phyloP scores from a whole-genome alignment of 1,140 invertebrate genomes.

The Varroa destructor region DNA sequence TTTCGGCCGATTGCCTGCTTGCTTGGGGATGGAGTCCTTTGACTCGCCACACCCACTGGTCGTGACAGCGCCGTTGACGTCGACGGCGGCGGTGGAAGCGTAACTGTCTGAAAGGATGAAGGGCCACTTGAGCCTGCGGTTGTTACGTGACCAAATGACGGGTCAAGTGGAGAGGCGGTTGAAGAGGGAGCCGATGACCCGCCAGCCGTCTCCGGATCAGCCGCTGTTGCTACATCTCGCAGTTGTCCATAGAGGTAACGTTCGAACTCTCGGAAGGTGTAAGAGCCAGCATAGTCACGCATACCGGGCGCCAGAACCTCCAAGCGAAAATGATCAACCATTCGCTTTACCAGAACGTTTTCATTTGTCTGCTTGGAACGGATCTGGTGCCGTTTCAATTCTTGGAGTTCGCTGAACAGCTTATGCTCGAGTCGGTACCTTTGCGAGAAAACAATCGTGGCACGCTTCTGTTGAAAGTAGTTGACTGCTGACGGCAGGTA shows the following conservation, averaged over 20 bases:
- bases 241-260: conserved; percentile 66
- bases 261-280: conserved; percentile 72
- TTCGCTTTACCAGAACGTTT: conserved; percentile 68
- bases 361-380: conserved; percentile 74
- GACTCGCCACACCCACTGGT: background rate
- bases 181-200: conserved; percentile 5
- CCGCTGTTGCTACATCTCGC: conserved; percentile 27
- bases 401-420: conserved; percentile 83
- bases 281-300: conserved; percentile 55
- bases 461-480: too few relatives aligned
- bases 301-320: conserved; percentile 57
- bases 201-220: background rate
- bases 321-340: conserved; percentile 62
- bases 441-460: too few relatives aligned
- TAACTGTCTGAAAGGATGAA: conserved; percentile 15
- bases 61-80: background rate
- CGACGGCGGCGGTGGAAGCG: background rate
- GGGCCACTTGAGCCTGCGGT: conserved; percentile 1
- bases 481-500: too few relatives aligned
- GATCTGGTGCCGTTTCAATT: conserved; percentile 80
- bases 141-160: background rate
- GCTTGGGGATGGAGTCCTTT: background rate
- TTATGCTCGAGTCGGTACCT: conserved; percentile 78
- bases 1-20: background rate
- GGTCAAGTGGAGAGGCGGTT: conserved; percentile 12